Conservation (phyloP, 2,113 vertebrate species). For the Heterocephalus glaber region DNA sequence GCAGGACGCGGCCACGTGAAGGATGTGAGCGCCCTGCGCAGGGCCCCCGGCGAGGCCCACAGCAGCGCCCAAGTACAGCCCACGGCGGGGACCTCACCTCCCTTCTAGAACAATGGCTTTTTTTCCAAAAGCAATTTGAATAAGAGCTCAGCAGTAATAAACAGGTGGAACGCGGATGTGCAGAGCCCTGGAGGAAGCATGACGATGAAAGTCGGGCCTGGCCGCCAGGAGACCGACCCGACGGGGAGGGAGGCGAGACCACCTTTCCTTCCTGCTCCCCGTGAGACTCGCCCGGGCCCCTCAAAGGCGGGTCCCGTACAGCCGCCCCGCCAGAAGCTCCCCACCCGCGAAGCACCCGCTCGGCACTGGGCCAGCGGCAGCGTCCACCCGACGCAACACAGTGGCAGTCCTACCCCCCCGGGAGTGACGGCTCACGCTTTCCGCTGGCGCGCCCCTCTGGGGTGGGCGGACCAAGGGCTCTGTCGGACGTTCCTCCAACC, state of each 20-base stretch:
- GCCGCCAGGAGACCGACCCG: not conserved
- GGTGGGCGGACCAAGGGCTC: constrained; percentile 62
- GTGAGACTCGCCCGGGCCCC: no score
- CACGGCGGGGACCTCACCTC: not conserved
- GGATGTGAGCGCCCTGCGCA: no score
- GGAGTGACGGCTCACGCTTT: constrained; percentile 55
- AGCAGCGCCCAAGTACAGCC: not conserved
- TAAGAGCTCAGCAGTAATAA: not conserved
- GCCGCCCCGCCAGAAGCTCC: no score
- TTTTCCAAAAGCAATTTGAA: not conserved
- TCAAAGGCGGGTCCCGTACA: no score
- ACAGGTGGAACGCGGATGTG: fast-evolving
- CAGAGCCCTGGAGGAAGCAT: fast-evolving
- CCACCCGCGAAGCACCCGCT: fast-evolving
- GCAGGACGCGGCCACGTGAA: not conserved
- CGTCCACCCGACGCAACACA: not conserved
- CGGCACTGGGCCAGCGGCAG: not conserved
- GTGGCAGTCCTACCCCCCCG: constrained; percentile 32
- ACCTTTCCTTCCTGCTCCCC: no score
- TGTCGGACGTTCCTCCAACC: constrained; percentile 39
- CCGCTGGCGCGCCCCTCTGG: constrained; percentile 42
- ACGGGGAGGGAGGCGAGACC: not conserved
- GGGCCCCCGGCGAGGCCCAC: not conserved
- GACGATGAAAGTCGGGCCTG: not conserved
- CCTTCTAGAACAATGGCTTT: not conserved